Conservation (phyloP, 2,797 vertebrate species). For the Labeo calbasu region DNA sequence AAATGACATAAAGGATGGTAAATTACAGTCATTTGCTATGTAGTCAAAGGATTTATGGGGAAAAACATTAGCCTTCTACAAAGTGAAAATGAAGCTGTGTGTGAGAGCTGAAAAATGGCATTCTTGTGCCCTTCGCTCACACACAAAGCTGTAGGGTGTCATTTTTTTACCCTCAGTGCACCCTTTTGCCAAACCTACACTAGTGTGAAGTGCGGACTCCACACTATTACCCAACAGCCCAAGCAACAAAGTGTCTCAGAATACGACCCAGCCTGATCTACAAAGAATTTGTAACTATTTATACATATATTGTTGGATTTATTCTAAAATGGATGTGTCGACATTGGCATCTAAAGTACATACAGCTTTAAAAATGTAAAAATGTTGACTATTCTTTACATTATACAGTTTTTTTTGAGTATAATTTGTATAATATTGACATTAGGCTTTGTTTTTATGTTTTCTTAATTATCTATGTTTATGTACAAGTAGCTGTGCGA, state of each 20-base stretch:
- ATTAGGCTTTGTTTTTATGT: too few species aligned
- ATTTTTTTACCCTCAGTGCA: background rate
- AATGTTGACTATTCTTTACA: too few species aligned
- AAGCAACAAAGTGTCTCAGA: background rate
- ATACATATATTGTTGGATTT: background rate
- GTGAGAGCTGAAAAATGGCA: background rate
- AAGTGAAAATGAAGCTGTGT: background rate
- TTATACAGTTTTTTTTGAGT: too few species aligned
- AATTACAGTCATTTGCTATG: background rate
- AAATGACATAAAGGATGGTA: background rate
- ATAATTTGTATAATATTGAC: too few species aligned
- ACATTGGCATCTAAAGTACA: background rate
- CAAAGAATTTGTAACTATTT: background rate
- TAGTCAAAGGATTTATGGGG: background rate
- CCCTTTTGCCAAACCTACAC: background rate
- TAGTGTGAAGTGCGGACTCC: background rate
- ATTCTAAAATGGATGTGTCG: background rate
- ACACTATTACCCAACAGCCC: background rate
- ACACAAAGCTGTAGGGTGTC: background rate
- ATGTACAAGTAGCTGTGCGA: too few species aligned
- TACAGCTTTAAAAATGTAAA: background rate
- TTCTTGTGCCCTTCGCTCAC: too few species aligned
- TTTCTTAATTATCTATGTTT: too few species aligned
- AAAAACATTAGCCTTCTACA: background rate
- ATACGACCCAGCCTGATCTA: background rate